Evolutionary conservation across 2,888 invertebrate genomes (phyloP), one percentile per base, ranked within the genome.

Genomic region (Drosophila pegasa): DNA sequence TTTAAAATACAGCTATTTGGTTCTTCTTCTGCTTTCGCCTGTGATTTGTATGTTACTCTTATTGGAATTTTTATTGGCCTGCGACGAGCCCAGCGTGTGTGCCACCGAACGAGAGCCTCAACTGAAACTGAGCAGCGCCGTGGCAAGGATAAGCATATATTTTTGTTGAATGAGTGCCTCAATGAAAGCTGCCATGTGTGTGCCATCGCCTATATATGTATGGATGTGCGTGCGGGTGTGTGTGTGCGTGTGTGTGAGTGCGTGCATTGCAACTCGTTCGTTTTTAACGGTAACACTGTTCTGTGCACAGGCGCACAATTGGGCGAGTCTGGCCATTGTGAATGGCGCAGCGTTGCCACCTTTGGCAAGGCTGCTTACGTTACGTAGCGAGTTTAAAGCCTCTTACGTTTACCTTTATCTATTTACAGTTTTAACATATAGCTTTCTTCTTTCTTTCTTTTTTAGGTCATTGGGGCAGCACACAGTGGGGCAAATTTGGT

Each of bases 41-140:
- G 57, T 63, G 57, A 20, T 52, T 71, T 54, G 29, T 63, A 37
- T 57, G 40, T 59, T 57, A 47, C 43, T 78, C 60, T 69, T 60
- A 41, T 60, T 47, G 70, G 12, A 43, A 55, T 71, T 78, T 74
- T 86, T 12, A 29, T 45, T 74, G 77, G 55, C 62, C 61, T 84
- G 82, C 82, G 84, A 79, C 79, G 76, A 78, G 82, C 87, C 76
- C 87, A 73, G 78, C 78, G 71, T 81, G 78, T 82, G 80, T 83
- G 86, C 87, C 83, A 80, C 74, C 87, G 87, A 83, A 87, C 84
- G 78, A 87, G 81, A 86, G 86, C 86, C 80, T 83, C 74, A 84
- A 76, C 77, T 74, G 73, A 75, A 73, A 75, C 40, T 72, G 72
- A 77, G 67, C 77, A 76, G 58, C 60, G 33, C 45, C 27, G 29